phyloP scores from a whole-genome alignment of 2,113 vertebrate species.

The Sciurus niger region DNA sequence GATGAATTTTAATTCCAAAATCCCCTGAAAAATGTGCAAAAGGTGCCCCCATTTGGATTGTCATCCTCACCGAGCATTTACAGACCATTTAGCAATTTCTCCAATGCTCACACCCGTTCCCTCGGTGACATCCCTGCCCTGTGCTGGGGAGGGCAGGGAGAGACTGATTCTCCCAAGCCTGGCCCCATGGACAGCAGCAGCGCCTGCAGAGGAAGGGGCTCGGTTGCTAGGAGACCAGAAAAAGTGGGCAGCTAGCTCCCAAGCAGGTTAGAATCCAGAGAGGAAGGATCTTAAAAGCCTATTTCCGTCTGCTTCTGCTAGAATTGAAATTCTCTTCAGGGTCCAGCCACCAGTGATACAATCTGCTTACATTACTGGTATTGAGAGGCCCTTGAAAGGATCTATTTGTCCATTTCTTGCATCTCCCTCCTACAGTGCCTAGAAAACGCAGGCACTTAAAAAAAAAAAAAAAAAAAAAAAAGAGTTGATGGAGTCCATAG shows the following conservation, averaged over 20 bases:
- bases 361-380: conserved; percentile 79
- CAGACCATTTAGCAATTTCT: conserved; percentile 82
- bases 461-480: not conserved
- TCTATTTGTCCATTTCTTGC: conserved; percentile 69
- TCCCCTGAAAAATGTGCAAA: conserved; percentile 70
- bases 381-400: conserved; percentile 76
- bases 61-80: conserved; percentile 66
- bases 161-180: conserved; percentile 62
- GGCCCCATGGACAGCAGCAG: conserved; percentile 57
- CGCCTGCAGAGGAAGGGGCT: conserved; percentile 78
- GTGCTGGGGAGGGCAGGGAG: conserved; percentile 26
- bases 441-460: conserved; percentile 71
- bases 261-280: conserved; percentile 83
- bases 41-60: conserved; percentile 66
- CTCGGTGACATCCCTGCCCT: conserved; percentile 68
- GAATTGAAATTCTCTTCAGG: conserved; percentile 84
- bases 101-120: conserved; percentile 53
- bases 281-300: conserved; percentile 84
- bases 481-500: conserved; percentile 49
- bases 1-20: conserved; percentile 76
- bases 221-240: conserved; percentile 84
- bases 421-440: conserved; percentile 67
- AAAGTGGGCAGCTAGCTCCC: conserved; percentile 83
- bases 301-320: conserved; percentile 81
- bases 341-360: conserved; percentile 77